Percentiles rank a stretch among this genome's conserved stretches.
Evolutionary conservation across 2,113 vertebrate species (phyloP).

Genomic region (Tympanuchus pallidicinctus): DNA sequence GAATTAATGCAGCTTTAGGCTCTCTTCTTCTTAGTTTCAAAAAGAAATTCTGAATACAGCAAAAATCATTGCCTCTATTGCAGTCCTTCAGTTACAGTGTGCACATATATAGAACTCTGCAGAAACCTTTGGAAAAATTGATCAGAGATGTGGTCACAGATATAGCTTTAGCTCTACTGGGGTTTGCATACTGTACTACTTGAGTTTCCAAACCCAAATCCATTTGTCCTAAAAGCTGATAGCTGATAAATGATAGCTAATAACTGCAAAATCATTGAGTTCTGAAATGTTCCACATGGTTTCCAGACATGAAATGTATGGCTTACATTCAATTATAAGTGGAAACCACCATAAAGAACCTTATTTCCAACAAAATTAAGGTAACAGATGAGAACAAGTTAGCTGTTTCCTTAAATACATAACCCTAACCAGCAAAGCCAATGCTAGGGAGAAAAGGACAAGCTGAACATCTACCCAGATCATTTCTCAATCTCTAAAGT

Average conservation of each 20-base stretch:
- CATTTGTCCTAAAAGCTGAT: constrained; percentile 23
- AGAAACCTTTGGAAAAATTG: constrained; percentile 23
- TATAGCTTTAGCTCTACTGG: background rate
- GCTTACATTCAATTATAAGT: background rate
- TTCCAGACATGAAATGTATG: background rate
- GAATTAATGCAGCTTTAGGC: constrained; percentile 28
- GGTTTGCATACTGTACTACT: background rate
- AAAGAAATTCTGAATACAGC: background rate
- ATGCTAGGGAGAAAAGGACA: background rate
- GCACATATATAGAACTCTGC: background rate
- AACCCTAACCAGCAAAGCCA: background rate
- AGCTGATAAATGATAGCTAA: background rate
- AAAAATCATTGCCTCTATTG: background rate
- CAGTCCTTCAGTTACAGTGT: background rate
- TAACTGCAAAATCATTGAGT: background rate
- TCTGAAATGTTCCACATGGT: background rate
- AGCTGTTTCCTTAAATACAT: background rate
- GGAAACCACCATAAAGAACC: background rate
- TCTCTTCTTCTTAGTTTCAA: background rate
- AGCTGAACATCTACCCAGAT: background rate
- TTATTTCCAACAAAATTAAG: constrained; percentile 9
- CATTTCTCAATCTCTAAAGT: background rate
- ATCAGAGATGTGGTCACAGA: background rate
- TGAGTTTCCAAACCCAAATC: constrained; percentile 3
- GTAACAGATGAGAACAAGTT: background rate